These are phyloP conservation scores for Drosophila tristis DNA, from an alignment of 1,140 invertebrate genomes.

Conservation along the genomic window DNA sequence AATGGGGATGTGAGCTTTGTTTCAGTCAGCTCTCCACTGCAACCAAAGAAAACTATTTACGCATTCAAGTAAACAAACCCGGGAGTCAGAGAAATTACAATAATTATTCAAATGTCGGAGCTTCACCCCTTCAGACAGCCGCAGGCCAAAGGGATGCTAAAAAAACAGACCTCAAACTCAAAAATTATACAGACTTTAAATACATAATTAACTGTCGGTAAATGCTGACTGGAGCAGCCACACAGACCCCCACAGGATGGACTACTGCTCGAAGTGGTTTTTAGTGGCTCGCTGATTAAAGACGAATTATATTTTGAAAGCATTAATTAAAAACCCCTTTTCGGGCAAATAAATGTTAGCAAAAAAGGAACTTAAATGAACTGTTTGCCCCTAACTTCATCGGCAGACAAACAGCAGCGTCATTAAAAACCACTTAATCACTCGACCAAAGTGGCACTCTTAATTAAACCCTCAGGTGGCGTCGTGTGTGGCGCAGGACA, in stretches of 20 bases:
- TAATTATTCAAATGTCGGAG: slow-evolving; percentile 39
- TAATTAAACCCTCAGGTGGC: slow-evolving; percentile 51
- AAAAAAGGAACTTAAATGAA: neutral
- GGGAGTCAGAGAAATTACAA: slow-evolving; percentile 1
- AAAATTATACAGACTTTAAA: slow-evolving; percentile 5
- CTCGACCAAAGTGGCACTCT: slow-evolving; percentile 50
- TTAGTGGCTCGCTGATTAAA: slow-evolving; percentile 19
- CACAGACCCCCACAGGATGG: too few relatives aligned
- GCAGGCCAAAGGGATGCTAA: slow-evolving; percentile 19
- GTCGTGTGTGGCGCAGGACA: slow-evolving; percentile 1
- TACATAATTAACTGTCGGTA: slow-evolving; percentile 38
- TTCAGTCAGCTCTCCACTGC: neutral
- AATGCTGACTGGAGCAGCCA: slow-evolving; percentile 11
- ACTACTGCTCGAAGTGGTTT: slow-evolving; percentile 14
- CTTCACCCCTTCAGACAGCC: slow-evolving; percentile 5
- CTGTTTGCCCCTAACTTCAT: slow-evolving; percentile 14
- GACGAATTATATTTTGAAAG: slow-evolving; percentile 27
- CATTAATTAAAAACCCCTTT: slow-evolving; percentile 20
- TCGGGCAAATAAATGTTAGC: neutral
- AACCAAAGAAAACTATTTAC: slow-evolving; percentile 2
- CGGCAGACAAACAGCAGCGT: slow-evolving; percentile 11
- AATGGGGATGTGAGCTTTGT: slow-evolving; percentile 19
- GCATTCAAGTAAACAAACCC: slow-evolving; percentile 9
- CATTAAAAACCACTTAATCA: slow-evolving; percentile 72
- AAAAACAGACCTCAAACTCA: slow-evolving; percentile 16